phyloP scores from a whole-genome alignment of 1,140 invertebrate species.

The Ruditapes philippinarum region DNA sequence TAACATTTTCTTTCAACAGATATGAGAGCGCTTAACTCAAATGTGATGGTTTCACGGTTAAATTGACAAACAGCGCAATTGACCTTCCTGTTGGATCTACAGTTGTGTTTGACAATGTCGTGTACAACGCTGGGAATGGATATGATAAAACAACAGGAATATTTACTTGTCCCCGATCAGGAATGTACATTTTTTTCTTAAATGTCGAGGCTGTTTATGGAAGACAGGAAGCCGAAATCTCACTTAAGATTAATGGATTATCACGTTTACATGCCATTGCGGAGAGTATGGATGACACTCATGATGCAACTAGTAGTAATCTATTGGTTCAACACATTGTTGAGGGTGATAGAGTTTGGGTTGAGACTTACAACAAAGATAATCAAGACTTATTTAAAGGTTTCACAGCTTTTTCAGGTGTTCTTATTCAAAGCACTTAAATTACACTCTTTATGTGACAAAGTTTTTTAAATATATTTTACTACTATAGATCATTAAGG shows the following conservation, averaged over 20 bases:
- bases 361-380: background rate
- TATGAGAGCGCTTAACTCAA: background rate
- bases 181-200: background rate
- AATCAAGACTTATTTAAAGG: background rate
- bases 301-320: constrained; percentile 10
- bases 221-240: background rate
- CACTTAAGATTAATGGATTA: background rate
- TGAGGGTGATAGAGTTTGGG: constrained; percentile 2
- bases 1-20: background rate
- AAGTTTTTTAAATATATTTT: no score
- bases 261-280: background rate
- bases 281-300: background rate
- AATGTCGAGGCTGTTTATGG: background rate
- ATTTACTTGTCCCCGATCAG: background rate
- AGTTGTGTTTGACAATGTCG: background rate
- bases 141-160: background rate
- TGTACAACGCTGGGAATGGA: background rate
- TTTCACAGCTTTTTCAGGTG: background rate
- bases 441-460: no score
- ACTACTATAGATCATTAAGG: no score
- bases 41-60: background rate
- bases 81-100: background rate
- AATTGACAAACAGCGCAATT: background rate
- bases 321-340: background rate
- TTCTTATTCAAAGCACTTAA: constrained; percentile 6